Conservation (phyloP, 2,888 invertebrate genomes). For the Desoria tigrina region DNA sequence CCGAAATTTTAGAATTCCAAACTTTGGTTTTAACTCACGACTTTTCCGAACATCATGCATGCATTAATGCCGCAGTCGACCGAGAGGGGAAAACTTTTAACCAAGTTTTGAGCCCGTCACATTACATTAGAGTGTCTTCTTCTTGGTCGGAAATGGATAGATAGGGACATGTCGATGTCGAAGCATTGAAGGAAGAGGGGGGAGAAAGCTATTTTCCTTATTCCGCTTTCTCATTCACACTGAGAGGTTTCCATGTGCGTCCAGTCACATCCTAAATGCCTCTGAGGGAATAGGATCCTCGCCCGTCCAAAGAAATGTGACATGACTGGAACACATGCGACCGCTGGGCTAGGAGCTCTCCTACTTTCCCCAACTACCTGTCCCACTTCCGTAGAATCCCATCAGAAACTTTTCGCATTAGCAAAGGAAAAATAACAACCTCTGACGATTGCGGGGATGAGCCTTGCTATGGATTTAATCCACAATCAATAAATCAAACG, state of each 20-base stretch:
- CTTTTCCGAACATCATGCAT: slow-evolving; percentile 9
- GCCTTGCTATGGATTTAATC: not conserved
- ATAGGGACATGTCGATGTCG: too few relatives aligned
- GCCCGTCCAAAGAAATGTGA: slow-evolving; percentile 1
- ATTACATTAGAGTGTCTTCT: slow-evolving; percentile 7
- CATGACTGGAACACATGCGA: not conserved
- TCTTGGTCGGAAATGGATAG: too few relatives aligned
- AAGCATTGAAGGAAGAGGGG: too few relatives aligned
- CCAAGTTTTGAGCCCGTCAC: slow-evolving; percentile 9
- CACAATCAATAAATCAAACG: not conserved
- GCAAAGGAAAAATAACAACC: not conserved
- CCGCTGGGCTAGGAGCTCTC: not conserved
- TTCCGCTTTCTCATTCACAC: not conserved
- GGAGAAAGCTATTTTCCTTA: not conserved
- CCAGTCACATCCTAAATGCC: not conserved
- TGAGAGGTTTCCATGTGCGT: not conserved
- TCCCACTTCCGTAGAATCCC: not conserved
- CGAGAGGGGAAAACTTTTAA: slow-evolving; percentile 13
- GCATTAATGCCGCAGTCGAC: slow-evolving; percentile 8
- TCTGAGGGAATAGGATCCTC: not conserved
- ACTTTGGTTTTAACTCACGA: slow-evolving; percentile 22
- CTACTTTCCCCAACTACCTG: not conserved
- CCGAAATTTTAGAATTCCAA: slow-evolving; percentile 3
- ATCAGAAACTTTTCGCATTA: slow-evolving; percentile 20
- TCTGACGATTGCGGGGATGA: slow-evolving; percentile 2